Conservation (phyloP, 2,113 vertebrate species). For the Chlamydotis undulata region DNA sequence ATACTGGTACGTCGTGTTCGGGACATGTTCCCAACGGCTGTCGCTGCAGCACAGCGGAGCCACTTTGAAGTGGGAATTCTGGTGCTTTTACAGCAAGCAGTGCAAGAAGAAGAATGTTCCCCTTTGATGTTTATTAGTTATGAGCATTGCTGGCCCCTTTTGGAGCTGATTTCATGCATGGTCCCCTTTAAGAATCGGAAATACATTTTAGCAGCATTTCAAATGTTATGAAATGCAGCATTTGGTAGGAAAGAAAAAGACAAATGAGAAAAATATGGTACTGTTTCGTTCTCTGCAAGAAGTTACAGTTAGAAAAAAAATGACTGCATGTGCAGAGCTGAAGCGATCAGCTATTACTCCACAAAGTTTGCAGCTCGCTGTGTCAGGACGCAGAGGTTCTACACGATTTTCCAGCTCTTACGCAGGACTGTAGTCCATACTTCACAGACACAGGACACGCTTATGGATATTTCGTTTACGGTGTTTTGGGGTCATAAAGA, state of each 20-base stretch:
- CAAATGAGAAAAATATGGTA: conserved; percentile 20
- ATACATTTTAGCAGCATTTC: background rate
- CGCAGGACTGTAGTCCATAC: background rate
- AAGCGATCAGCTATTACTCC: background rate
- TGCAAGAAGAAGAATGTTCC: background rate
- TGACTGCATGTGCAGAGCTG: background rate
- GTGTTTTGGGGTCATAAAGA: background rate
- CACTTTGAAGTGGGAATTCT: background rate
- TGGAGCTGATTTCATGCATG: background rate
- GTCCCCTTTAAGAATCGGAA: conserved; percentile 10
- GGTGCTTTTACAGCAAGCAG: background rate
- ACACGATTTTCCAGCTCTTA: background rate
- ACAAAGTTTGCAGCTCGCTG: background rate
- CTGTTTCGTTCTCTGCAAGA: background rate
- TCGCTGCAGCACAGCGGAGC: background rate
- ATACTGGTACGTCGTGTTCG: background rate
- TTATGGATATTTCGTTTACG: background rate
- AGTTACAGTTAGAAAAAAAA: background rate
- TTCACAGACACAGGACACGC: background rate
- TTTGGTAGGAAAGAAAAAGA: background rate
- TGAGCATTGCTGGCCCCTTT: background rate
- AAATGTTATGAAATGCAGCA: background rate
- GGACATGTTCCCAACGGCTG: background rate
- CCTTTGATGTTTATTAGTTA: conserved; percentile 22
- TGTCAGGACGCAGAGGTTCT: background rate